These are phyloP conservation scores for Elysia crispata DNA, from an alignment of 2,888 invertebrate species.

Conservation along the genomic window DNA sequence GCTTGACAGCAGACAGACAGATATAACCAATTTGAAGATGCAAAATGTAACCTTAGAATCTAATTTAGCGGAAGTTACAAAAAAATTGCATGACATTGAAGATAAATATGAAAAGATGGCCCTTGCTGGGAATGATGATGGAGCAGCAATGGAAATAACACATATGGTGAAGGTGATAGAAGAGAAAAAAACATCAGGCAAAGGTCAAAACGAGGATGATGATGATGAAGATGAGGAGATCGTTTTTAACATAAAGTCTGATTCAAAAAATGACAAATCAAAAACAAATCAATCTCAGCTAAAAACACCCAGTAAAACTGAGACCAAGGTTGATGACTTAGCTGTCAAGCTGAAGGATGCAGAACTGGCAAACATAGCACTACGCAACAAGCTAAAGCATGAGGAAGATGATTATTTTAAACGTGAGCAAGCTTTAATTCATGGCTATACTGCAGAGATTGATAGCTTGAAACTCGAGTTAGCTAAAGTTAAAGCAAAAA, in stretches of 20 bases:
- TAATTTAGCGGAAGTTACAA: neutral
- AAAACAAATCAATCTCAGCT: neutral
- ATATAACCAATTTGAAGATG: too few relatives aligned
- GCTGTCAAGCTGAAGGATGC: constrained; percentile 41
- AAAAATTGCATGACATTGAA: neutral
- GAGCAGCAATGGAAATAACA: constrained; percentile 25
- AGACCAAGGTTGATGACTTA: neutral
- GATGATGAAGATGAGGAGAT: constrained; percentile 31
- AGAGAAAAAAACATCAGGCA: constrained; percentile 12
- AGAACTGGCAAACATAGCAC: constrained; percentile 43
- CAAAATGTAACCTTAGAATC: neutral
- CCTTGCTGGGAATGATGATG: neutral
- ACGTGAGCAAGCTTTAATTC: constrained; percentile 67
- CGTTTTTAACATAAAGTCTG: constrained; percentile 2
- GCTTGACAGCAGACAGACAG: too few relatives aligned
- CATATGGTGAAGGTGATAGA: constrained; percentile 39
- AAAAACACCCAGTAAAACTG: neutral
- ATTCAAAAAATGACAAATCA: too few relatives aligned
- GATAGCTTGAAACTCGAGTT: constrained; percentile 63
- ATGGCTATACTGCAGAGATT: constrained; percentile 71
- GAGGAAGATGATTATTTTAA: constrained; percentile 64
- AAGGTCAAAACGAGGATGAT: neutral
- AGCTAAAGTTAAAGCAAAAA: constrained; percentile 46
- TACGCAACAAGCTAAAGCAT: constrained; percentile 51
- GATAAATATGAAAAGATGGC: neutral